phyloP scores from a whole-genome alignment of 2,113 vertebrate genomes.

The Chauna torquata region DNA sequence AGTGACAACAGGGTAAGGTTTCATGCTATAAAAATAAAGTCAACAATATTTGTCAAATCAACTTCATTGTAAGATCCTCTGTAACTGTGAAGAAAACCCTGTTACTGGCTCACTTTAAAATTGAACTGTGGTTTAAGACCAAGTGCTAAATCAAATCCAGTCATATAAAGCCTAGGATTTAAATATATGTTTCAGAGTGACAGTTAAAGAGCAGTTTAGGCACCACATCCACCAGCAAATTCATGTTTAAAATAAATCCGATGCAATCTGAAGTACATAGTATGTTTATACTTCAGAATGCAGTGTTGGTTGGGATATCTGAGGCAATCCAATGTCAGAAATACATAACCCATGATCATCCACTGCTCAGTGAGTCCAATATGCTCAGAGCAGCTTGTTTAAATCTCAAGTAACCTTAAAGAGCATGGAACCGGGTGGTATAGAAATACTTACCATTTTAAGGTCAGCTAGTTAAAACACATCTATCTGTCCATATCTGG shows the following conservation, averaged over 20 bases:
- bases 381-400: background rate
- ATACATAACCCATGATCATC: background rate
- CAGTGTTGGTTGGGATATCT: background rate
- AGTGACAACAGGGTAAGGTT: slow-evolving; percentile 26
- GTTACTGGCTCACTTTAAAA: slow-evolving; percentile 9
- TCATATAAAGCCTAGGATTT: background rate
- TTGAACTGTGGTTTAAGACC: slow-evolving; percentile 19
- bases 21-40: slow-evolving; percentile 19
- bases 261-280: background rate
- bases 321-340: background rate
- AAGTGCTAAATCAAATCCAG: slow-evolving; percentile 40
- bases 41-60: slow-evolving; percentile 53
- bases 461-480: background rate
- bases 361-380: background rate
- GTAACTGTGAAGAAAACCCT: background rate
- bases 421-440: background rate
- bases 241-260: background rate
- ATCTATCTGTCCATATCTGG: background rate
- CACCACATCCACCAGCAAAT: background rate
- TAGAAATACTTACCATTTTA: background rate
- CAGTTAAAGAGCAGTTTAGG: background rate
- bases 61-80: slow-evolving; percentile 12
- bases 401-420: background rate
- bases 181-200: background rate
- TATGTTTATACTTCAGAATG: background rate